Conservation (phyloP, 2,113 vertebrate genomes). For the Hippotragus niger region DNA sequence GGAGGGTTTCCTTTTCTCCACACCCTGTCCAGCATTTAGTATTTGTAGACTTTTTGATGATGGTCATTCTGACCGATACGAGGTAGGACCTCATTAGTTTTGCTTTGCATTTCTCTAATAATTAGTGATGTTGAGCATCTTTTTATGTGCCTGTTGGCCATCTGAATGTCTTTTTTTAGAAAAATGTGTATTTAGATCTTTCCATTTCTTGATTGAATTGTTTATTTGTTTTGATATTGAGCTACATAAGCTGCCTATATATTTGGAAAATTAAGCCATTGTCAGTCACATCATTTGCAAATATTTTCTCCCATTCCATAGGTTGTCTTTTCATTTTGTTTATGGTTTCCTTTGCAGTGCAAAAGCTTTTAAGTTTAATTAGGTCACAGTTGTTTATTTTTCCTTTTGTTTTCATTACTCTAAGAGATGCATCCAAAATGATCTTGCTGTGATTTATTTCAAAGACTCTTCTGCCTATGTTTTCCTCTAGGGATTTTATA, state of each 20-base stretch:
- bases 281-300: background rate
- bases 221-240: background rate
- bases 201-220: background rate
- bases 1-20: background rate
- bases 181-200: background rate
- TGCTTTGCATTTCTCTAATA: background rate
- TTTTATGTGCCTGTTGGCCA: background rate
- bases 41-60: background rate
- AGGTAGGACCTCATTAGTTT: background rate
- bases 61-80: background rate
- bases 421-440: background rate
- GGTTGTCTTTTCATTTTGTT: background rate
- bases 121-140: background rate
- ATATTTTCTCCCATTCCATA: background rate
- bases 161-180: background rate
- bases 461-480: background rate
- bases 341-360: background rate
- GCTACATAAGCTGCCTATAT: background rate
- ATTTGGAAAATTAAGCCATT: background rate
- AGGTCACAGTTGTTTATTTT: background rate
- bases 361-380: background rate
- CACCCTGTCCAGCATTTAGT: background rate
- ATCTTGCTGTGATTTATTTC: background rate
- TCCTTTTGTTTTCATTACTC: background rate
- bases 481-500: background rate